Percentiles rank a stretch among this genome's conserved stretches.
Evolutionary conservation across 1,140 invertebrate genomes (phyloP).

Genomic region (Meloidogyne chitwoodi): DNA sequence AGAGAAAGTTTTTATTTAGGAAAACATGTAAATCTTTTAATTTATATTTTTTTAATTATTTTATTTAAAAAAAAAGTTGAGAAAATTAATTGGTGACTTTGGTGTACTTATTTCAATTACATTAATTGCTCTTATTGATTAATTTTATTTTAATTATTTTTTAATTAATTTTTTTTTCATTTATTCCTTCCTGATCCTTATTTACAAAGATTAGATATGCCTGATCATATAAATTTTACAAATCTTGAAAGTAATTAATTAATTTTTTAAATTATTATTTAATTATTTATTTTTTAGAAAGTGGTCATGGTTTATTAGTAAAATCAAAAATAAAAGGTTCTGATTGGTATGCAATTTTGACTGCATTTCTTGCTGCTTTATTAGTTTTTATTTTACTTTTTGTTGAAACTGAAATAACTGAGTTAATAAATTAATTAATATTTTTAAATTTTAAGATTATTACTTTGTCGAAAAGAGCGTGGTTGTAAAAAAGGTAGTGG

Average conservation of each 20-base stretch:
- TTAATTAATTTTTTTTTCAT: constrained; percentile 62
- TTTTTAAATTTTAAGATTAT: constrained; percentile 64
- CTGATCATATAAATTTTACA: constrained; percentile 77
- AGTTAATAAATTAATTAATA: constrained; percentile 63
- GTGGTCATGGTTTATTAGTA: constrained; percentile 70
- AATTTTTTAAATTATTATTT: not conserved
- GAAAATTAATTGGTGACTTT: constrained; percentile 87
- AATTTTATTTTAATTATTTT: constrained; percentile 70
- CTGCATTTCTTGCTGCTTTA: constrained; percentile 77
- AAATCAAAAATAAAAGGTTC: constrained; percentile 68
- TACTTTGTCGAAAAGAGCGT: constrained; percentile 85
- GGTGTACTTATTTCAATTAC: constrained; percentile 94
- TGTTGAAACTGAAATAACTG: constrained; percentile 92
- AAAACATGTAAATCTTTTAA: constrained; percentile 71
- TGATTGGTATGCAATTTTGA: constrained; percentile 71
- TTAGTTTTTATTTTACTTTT: constrained; percentile 90
- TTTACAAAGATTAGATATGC: constrained; percentile 73
- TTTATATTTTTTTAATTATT: constrained; percentile 39
- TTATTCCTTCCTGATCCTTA: constrained; percentile 70
- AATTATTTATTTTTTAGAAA: constrained; percentile 52
- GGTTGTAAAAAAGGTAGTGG: constrained; percentile 81
- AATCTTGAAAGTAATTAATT: constrained; percentile 66
- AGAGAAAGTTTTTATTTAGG: constrained; percentile 91
- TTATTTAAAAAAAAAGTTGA: too few species aligned
- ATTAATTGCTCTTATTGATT: constrained; percentile 74